These are phyloP conservation scores for Polypedilum pembai DNA, from an alignment of 1,140 invertebrate species.

Conservation along the genomic window DNA sequence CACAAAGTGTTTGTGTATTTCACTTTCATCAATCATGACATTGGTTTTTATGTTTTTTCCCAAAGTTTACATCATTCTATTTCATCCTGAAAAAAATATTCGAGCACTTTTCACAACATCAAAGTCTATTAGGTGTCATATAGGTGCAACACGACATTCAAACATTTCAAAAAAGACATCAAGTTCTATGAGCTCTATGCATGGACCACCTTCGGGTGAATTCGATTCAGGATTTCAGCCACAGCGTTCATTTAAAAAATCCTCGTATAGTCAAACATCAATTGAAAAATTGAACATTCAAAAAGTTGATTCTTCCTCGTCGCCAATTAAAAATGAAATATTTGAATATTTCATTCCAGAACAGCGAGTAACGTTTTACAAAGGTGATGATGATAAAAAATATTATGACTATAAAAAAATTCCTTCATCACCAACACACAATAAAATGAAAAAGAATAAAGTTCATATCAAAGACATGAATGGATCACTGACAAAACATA, in stretches of 20 bases:
- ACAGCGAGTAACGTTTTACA: neutral
- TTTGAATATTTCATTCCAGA: neutral
- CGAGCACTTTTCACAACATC: constrained; percentile 69
- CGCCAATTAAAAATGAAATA: neutral
- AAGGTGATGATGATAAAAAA: neutral
- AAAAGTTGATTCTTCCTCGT: neutral
- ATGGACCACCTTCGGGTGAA: neutral
- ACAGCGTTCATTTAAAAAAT: constrained; percentile 21
- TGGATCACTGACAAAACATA: neutral
- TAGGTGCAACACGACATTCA: constrained; percentile 51
- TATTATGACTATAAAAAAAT: constrained; percentile 8
- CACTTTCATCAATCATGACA: constrained; percentile 66
- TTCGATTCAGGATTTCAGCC: neutral
- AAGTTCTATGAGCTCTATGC: constrained; percentile 33
- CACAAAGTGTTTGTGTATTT: constrained; percentile 63
- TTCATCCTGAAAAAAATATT: constrained; percentile 70
- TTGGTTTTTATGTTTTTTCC: constrained; percentile 69
- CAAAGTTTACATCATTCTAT: constrained; percentile 70
- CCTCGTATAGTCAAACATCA: constrained; percentile 28
- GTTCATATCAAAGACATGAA: neutral
- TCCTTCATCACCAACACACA: neutral
- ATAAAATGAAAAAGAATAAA: constrained; percentile 22
- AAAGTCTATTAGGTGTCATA: constrained; percentile 71
- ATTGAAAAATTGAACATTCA: neutral
- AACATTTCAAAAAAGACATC: constrained; percentile 43